Conservation (phyloP, 2,797 vertebrate genomes). For the Pagetopsis macropterus region DNA sequence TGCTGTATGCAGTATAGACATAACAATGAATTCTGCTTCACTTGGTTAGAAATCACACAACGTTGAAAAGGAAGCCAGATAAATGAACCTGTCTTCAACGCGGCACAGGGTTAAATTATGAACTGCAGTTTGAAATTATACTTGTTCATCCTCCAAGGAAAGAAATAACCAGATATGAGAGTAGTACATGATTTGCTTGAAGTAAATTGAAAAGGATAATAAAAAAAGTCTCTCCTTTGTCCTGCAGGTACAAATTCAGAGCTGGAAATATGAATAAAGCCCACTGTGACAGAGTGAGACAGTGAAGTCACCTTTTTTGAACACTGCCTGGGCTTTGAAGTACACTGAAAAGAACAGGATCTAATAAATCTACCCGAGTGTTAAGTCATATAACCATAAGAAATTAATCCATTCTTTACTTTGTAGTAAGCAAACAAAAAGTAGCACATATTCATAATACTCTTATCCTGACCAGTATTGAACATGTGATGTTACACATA, state of each 20-base stretch:
- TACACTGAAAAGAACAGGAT: slow-evolving; percentile 30
- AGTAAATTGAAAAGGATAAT: slow-evolving; percentile 42
- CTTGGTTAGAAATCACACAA: slow-evolving; percentile 31
- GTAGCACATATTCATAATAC: slow-evolving; percentile 17
- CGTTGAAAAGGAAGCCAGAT: slow-evolving; percentile 34
- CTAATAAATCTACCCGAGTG: slow-evolving; percentile 52
- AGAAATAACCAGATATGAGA: slow-evolving; percentile 16
- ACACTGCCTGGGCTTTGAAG: slow-evolving; percentile 41
- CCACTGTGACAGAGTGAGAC: slow-evolving; percentile 22
- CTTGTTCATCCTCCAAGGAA: slow-evolving; percentile 27
- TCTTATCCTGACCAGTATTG: slow-evolving; percentile 5
- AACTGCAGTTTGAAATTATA: slow-evolving; percentile 30
- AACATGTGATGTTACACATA: slow-evolving; percentile 22
- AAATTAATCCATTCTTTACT: slow-evolving; percentile 36
- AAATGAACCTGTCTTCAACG: slow-evolving; percentile 27
- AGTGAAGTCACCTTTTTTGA: slow-evolving; percentile 37
- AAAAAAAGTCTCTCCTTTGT: slow-evolving; percentile 26
- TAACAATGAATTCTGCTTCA: slow-evolving; percentile 20
- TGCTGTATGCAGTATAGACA: slow-evolving; percentile 4
- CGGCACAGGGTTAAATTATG: slow-evolving; percentile 36
- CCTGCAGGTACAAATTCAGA: slow-evolving; percentile 34
- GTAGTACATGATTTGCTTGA: slow-evolving; percentile 25
- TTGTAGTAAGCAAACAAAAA: slow-evolving; percentile 29
- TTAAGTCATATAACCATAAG: slow-evolving; percentile 54
- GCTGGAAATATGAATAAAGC: slow-evolving; percentile 31